phyloP scores from a whole-genome alignment of 2,113 vertebrate genomes.

The Neofelis nebulosa region DNA sequence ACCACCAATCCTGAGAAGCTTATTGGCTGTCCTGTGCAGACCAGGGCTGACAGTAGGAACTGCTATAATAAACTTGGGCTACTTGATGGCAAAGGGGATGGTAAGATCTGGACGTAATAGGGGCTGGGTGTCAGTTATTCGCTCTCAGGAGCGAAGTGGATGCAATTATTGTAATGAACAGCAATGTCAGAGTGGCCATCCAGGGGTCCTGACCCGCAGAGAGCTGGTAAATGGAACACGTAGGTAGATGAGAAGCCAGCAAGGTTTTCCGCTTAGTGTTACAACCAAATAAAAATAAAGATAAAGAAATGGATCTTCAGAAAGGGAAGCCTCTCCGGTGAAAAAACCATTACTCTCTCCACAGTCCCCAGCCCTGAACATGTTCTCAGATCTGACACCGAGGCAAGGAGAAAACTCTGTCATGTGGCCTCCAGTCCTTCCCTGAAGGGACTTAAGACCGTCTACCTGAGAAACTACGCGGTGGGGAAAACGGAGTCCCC shows the following conservation, averaged over 20 bases:
- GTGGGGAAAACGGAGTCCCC: no score
- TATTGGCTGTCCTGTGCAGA: neutral
- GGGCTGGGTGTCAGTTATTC: constrained; percentile 20
- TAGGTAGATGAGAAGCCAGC: neutral
- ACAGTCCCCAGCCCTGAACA: no score
- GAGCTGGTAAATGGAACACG: neutral
- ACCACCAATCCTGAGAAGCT: neutral
- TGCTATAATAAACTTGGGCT: neutral
- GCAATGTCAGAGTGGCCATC: neutral
- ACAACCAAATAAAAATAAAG: no score
- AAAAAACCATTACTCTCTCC: no score
- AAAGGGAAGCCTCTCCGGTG: no score
- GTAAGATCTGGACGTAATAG: constrained; percentile 46
- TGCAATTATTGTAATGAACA: constrained; percentile 32
- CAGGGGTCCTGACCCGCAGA: neutral
- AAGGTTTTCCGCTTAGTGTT: neutral
- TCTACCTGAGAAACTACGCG: no score
- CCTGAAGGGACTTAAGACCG: no score
- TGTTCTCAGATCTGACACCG: no score
- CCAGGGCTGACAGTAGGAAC: constrained; percentile 3
- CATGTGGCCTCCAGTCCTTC: no score
- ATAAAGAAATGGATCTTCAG: no score
- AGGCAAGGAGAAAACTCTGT: no score
- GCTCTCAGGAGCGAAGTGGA: neutral
- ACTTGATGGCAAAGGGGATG: constrained; percentile 42